Evolutionary conservation across 1,140 invertebrate genomes (phyloP), one percentile per base, ranked within the genome.

Genomic region (Venturia canescens): DNA sequence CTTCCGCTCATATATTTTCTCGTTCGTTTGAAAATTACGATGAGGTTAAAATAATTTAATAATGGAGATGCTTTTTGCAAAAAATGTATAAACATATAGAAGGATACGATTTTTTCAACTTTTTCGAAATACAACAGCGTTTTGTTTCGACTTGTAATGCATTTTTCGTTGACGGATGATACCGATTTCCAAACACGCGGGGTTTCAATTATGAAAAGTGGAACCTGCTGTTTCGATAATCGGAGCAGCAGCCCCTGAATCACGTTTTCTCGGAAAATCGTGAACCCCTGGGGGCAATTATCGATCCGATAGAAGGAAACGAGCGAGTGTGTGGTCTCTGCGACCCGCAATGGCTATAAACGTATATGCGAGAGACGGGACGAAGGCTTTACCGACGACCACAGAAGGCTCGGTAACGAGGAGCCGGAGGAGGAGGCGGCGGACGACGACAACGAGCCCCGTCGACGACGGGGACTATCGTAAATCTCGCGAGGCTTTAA

Each of bases 401-500:
- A 44, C 69, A 50, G 21, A 27, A 50, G 38, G 38, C 57, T 1
- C 70, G 70, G 70, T 75, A 75, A 50, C 70, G 70, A 71, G 31
- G 31, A 31, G 69, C 38, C 34, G 29, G 31, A 34, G 31, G 31
- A 34, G 31, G 31, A 34, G 31, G 31, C 7, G 31, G 7, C 3
- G 3, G 31, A 48, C 70, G 29, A 72, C 23, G 38, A 72, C 34
- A 21, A 34, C 38, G 69, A 70, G 7, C 31, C 31, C 7, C 31
- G 31, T 34, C 21, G 9, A 60, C 57, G 57, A 60, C 57, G 18
- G 57, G n/a, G 38, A 15, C 48, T 57, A 75, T 75, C 72, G 72
- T 75, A 75, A 75, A 75, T 75, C 50, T 75, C 48, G 18, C n/a
- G 72, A 60, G 57, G 72, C 26, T 75, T 75, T 75, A 75, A 75